These are phyloP conservation scores for Leucophenga varia DNA, from an alignment of 1,140 invertebrate species.

Conservation along the genomic window DNA sequence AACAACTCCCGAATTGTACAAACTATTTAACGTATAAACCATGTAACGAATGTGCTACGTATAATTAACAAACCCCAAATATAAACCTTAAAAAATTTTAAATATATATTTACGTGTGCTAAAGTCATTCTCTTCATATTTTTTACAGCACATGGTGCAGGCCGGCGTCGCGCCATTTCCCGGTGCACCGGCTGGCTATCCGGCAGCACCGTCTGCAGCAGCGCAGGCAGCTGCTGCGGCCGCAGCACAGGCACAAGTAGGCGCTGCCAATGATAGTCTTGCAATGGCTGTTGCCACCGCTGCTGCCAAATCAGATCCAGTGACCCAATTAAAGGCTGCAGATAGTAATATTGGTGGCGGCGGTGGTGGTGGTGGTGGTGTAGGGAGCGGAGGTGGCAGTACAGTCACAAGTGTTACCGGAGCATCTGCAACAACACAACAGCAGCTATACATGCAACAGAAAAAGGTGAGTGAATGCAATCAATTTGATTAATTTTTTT, in stretches of 20 bases:
- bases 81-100: no score
- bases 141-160: conserved; percentile 94
- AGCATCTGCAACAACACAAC: conserved; percentile 13
- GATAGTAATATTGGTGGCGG: conserved; percentile 31
- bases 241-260: conserved; percentile 55
- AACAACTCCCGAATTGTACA: no score
- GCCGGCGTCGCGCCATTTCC: conserved; percentile 84
- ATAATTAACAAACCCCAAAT: no score
- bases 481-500: no score
- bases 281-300: conserved; percentile 65
- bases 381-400: neutral
- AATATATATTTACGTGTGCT: no score
- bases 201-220: conserved; percentile 66
- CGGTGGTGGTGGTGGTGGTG: conserved; percentile 15
- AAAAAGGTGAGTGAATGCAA: conserved; percentile 50
- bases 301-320: conserved; percentile 58
- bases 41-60: no score
- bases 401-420: conserved; percentile 11
- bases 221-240: conserved; percentile 64
- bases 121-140: no score
- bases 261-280: conserved; percentile 57
- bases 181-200: conserved; percentile 75
- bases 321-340: conserved; percentile 61
- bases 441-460: conserved; percentile 50
- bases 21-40: no score